Evolutionary conservation across 2,888 invertebrate genomes (phyloP), one percentile per base, ranked within the genome.

Genomic region (Selenia dentaria): DNA sequence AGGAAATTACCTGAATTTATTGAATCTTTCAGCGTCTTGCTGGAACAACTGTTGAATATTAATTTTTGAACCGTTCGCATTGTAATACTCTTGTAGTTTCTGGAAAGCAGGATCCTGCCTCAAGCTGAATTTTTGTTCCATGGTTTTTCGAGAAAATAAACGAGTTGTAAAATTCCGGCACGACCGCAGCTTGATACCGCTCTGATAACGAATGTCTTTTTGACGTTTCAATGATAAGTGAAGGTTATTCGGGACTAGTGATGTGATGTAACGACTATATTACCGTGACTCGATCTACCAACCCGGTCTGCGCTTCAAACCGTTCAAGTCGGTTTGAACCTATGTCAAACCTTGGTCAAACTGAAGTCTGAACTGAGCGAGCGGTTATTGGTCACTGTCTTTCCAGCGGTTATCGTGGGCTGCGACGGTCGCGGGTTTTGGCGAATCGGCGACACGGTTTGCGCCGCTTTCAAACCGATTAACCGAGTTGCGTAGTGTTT

Each of bases 1-100:
- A n/a, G n/a, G n/a, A 9, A 28, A 25, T 51, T 89, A 98, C 98
- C 97, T 98, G 91, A 94, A 97, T 81, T 97, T 97, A 36, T 95
- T 91, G 74, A 99, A 99, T 49, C 99, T 93, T 18, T 93, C 88
- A 0, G 95, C 86, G 82, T 99, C 96, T 62, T 94, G 89, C 56
- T 94, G 92, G 75, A 99, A 99, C 63, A 98, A 86, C 54, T 96
- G 92, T 55, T 93, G 92, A 68, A 99, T 96, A 67, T 96, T 95
- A 28, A 99, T 92, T 64, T 94, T 94, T 14, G 93, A 90, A 8
- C 94, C 95, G 71, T 95, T 93, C 5, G 88, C 83, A 58, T 95
- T 89, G 76, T 94, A 97, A 79, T 94, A 95, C 46, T 94, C 92
- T 69, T 95, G 93, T 28, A 98, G 86, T 79, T 95, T 94, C 67